Percentiles rank a stretch among this genome's conserved stretches.
These are phyloP conservation scores for Eurystomus gularis DNA, from an alignment of 2,113 vertebrate genomes.

Conservation along the genomic window DNA sequence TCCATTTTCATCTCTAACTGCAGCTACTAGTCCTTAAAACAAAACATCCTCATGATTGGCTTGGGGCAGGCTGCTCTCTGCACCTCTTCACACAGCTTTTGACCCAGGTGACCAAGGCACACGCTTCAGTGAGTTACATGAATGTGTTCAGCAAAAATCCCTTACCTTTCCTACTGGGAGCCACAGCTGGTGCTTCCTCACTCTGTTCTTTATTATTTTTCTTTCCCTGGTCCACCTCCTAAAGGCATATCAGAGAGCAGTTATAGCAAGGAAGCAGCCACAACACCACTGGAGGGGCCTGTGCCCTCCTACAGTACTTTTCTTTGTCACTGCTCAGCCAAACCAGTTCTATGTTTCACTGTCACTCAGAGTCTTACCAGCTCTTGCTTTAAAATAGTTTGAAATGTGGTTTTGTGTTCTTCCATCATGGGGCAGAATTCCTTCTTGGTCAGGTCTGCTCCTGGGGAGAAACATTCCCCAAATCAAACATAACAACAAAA, in stretches of 20 bases:
- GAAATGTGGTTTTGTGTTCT: neutral
- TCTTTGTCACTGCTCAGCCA: neutral
- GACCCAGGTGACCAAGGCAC: neutral
- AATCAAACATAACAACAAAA: accelerated
- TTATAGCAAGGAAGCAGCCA: neutral
- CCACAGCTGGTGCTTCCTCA: neutral
- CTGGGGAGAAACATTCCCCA: neutral
- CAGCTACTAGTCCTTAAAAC: neutral
- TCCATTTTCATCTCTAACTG: neutral
- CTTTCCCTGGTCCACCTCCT: neutral
- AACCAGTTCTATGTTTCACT: neutral
- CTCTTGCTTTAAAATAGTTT: neutral
- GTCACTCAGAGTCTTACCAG: neutral
- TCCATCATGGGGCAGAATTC: neutral
- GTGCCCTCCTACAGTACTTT: neutral
- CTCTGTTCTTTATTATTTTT: neutral
- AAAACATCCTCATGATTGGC: accelerated
- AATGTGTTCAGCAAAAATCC: accelerated
- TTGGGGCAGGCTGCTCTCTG: neutral
- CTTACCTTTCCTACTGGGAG: constrained; percentile 45
- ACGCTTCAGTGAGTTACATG: accelerated
- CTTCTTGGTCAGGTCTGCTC: neutral
- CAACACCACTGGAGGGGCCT: neutral
- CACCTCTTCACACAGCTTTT: neutral
- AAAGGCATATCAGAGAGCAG: neutral